phyloP scores from a whole-genome alignment of 2,888 invertebrate species.

The Muschampia plurimacula region DNA sequence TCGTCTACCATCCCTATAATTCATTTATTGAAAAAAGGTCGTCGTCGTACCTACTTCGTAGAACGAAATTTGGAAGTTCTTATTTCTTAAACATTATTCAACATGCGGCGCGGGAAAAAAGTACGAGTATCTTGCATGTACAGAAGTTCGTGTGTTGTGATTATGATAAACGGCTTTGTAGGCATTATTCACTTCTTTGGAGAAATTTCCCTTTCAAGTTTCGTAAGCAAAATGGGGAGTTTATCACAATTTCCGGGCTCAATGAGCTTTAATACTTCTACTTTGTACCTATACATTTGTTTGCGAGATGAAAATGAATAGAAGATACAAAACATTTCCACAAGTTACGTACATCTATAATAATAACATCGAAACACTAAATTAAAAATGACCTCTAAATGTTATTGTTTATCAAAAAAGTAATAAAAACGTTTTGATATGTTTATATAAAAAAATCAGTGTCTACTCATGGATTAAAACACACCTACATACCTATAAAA shows the following conservation, averaged over 20 bases:
- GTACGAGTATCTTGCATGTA: constrained; percentile 11
- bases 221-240: constrained; percentile 9
- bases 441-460: too few species aligned
- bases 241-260: constrained; percentile 8
- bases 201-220: constrained; percentile 5
- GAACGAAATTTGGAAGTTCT: not conserved
- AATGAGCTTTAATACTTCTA: constrained; percentile 3
- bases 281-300: constrained; percentile 1
- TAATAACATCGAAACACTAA: too few species aligned
- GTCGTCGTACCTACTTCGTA: not conserved
- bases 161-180: constrained; percentile 18
- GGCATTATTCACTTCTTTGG: not conserved
- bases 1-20: too few species aligned
- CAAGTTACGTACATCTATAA: not conserved
- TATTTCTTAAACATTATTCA: not conserved
- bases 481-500: not conserved
- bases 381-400: too few species aligned
- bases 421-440: too few species aligned
- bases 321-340: not conserved
- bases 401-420: too few species aligned
- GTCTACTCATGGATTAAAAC: not conserved
- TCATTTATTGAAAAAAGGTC: too few species aligned
- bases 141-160: constrained; percentile 23
- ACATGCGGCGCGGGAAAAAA: not conserved
- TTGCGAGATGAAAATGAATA: not conserved